A percentile compares a stretch with the other conserved stretches of the same genome.
Conservation (phyloP, 2,113 vertebrate genomes). For the Laterallus jamaicensis region DNA sequence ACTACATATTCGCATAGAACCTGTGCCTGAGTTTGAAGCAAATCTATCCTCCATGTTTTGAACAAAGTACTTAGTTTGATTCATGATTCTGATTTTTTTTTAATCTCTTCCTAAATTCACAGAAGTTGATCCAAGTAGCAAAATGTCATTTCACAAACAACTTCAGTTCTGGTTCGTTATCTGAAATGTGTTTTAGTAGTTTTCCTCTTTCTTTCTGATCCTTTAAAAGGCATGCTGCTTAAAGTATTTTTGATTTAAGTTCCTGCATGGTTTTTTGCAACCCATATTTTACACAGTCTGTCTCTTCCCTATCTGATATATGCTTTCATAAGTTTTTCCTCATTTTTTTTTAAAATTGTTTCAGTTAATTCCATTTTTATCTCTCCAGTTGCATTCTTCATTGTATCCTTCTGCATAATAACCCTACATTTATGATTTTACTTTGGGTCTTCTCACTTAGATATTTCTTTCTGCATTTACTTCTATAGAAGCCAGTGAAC, state of each 20-base stretch:
- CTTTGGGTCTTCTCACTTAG: background rate
- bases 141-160: background rate
- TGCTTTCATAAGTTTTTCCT: background rate
- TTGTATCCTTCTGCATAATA: background rate
- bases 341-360: background rate
- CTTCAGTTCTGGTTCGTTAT: background rate
- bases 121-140: background rate
- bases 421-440: background rate
- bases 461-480: background rate
- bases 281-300: fast-evolving
- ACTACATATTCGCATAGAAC: background rate
- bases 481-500: background rate
- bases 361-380: background rate
- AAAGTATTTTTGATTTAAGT: background rate
- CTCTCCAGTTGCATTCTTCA: background rate
- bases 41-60: background rate
- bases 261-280: background rate
- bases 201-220: background rate
- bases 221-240: background rate
- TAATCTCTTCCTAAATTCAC: background rate
- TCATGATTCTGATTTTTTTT: fast-evolving
- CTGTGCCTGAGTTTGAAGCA: background rate
- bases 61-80: background rate
- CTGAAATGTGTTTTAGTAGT: background rate
- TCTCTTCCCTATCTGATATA: background rate